Conservation (phyloP, 2,888 invertebrate genomes). For the Linnaemya tessellans region DNA sequence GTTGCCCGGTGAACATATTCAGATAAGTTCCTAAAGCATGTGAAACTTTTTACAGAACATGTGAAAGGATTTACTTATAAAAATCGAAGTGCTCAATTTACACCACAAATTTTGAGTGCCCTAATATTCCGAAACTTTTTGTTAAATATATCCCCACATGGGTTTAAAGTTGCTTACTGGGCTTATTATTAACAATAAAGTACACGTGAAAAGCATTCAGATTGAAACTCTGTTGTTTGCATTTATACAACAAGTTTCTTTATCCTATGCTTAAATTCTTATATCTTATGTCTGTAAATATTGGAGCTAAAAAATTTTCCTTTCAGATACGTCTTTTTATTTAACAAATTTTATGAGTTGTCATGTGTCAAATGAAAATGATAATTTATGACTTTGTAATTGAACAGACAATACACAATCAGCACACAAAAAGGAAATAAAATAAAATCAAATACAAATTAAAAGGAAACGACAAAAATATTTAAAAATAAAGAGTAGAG, state of each 20-base stretch:
- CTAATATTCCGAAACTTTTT: no score
- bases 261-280: conserved; percentile 21
- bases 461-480: conserved; percentile 25
- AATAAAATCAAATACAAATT: conserved; percentile 18
- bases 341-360: conserved; percentile 79
- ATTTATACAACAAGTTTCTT: conserved; percentile 50
- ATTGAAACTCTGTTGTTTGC: conserved; percentile 16
- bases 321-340: conserved; percentile 37
- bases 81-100: no score
- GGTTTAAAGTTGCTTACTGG: background rate
- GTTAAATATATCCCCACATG: no score
- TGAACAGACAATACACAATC: conserved; percentile 75
- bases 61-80: no score
- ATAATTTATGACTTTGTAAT: conserved; percentile 83
- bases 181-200: background rate
- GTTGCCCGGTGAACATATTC: background rate
- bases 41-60: no score
- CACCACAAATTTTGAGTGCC: no score
- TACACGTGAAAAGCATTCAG: background rate
- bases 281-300: conserved; percentile 32
- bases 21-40: background rate
- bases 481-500: conserved; percentile 30
- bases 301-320: conserved; percentile 42
- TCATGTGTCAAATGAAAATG: conserved; percentile 83
- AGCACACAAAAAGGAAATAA: conserved; percentile 8